A percentile compares a stretch with the other conserved stretches of the same genome.
phyloP scores from a whole-genome alignment of 2,797 vertebrate species.

The Hemibagrus guttatus region DNA sequence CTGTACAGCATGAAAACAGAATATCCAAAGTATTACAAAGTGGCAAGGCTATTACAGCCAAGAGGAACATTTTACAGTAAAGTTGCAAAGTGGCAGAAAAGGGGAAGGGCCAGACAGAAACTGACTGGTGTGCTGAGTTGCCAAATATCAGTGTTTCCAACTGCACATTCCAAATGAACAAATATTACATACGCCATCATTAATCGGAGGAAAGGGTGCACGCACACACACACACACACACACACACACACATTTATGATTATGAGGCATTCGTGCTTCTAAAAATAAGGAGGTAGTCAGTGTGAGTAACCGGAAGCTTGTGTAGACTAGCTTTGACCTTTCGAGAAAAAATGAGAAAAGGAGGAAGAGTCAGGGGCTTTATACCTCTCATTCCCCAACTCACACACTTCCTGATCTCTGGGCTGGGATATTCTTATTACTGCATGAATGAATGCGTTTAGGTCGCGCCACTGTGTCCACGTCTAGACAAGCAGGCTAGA shows the following conservation, averaged over 20 bases:
- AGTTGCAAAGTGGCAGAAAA: slow-evolving; percentile 27
- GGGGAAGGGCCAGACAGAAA: slow-evolving; percentile 18
- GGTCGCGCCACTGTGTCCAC: slow-evolving; percentile 70
- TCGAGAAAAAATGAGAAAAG: not conserved
- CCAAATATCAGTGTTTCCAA: slow-evolving; percentile 13
- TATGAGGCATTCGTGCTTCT: not conserved
- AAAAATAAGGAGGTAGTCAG: slow-evolving; percentile 4
- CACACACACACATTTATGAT: slow-evolving; percentile 2
- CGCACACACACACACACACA: not conserved
- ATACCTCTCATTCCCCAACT: not conserved
- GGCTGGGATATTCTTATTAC: slow-evolving; percentile 46
- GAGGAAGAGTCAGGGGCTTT: slow-evolving; percentile 11
- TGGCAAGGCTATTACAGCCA: not conserved
- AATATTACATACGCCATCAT: not conserved
- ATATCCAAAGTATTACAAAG: slow-evolving; percentile 3
- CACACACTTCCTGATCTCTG: slow-evolving; percentile 41
- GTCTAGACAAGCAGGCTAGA: slow-evolving; percentile 73
- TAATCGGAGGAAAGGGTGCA: not conserved
- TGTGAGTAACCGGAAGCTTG: not conserved
- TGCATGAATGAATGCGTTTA: slow-evolving; percentile 57
- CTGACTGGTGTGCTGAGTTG: slow-evolving; percentile 50
- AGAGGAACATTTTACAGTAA: slow-evolving; percentile 17
- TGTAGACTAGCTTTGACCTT: not conserved
- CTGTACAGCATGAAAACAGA: not conserved
- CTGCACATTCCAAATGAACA: not conserved